A percentile compares a stretch with the other conserved stretches of the same genome.
Evolutionary conservation across 2,797 vertebrate species (phyloP).

Genomic region (Oreonectes daqikongensis): DNA sequence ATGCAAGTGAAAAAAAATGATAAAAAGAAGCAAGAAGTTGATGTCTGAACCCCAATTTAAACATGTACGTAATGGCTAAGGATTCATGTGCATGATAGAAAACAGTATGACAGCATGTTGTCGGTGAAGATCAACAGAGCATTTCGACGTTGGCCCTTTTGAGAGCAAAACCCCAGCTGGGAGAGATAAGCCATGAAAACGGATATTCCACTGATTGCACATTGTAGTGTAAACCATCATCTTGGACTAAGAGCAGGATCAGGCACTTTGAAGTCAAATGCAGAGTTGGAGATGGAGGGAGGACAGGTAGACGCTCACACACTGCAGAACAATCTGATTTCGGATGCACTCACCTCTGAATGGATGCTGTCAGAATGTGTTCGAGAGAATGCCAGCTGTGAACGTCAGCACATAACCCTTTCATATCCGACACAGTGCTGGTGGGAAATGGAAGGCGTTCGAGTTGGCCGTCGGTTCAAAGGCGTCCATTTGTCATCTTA

Average conservation of each 20-base stretch:
- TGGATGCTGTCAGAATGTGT: constrained; percentile 68
- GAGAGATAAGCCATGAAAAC: constrained; percentile 74
- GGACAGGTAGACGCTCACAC: constrained; percentile 44
- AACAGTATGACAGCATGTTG: constrained; percentile 16
- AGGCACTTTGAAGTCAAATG: constrained; percentile 59
- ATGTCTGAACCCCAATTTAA: background rate
- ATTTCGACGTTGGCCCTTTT: constrained; percentile 57
- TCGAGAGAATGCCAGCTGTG: constrained; percentile 66
- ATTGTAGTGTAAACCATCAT: constrained; percentile 74
- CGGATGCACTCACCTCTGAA: constrained; percentile 66
- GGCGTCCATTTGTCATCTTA: constrained; percentile 42
- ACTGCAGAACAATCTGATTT: constrained; percentile 67
- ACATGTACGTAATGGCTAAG: background rate
- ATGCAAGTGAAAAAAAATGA: background rate
- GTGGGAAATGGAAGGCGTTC: constrained; percentile 42
- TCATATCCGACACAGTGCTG: constrained; percentile 16
- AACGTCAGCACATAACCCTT: constrained; percentile 64
- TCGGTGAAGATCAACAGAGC: constrained; percentile 57
- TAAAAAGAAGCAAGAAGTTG: background rate
- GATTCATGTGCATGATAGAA: background rate
- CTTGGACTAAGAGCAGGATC: constrained; percentile 64
- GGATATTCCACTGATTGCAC: constrained; percentile 75
- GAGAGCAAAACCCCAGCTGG: constrained; percentile 67
- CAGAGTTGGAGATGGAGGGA: constrained; percentile 24
- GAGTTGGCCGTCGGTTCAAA: constrained; percentile 38